Conservation (phyloP, 2,888 invertebrate species). For the Fissipunctia ypsillon region DNA sequence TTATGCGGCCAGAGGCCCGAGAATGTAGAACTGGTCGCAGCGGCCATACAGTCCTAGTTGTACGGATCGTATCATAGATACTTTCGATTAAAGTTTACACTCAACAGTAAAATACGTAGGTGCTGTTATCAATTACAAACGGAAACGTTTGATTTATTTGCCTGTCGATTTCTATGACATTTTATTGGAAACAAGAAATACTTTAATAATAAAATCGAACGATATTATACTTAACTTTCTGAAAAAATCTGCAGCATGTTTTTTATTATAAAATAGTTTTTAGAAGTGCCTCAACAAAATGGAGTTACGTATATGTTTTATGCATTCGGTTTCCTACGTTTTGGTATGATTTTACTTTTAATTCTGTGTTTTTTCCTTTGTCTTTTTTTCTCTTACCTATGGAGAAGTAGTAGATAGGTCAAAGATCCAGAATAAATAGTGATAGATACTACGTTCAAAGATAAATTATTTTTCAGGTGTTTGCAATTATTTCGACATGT, state of each 20-base stretch:
- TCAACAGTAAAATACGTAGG: background rate
- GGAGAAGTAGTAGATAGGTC: background rate
- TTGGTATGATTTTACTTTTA: slow-evolving; percentile 33
- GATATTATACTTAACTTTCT: background rate
- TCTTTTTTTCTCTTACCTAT: background rate
- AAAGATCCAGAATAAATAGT: no score
- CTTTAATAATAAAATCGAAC: background rate
- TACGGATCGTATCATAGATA: no score
- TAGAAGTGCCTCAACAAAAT: slow-evolving; percentile 17
- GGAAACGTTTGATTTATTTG: slow-evolving; percentile 35
- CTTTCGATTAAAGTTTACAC: slow-evolving; percentile 2
- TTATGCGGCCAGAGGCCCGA: no score
- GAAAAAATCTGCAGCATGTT: background rate
- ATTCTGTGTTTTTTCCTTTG: background rate
- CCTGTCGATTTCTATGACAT: slow-evolving; percentile 13
- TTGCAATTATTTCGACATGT: slow-evolving; percentile 2
- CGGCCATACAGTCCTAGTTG: no score
- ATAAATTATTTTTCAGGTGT: slow-evolving; percentile 24
- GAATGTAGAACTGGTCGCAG: no score
- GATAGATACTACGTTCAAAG: background rate
- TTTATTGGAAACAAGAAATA: slow-evolving; percentile 26
- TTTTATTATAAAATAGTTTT: slow-evolving; percentile 3
- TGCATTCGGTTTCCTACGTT: slow-evolving; percentile 7
- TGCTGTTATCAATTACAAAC: slow-evolving; percentile 6
- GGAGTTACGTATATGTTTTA: slow-evolving; percentile 20